Evolutionary conservation across 2,888 invertebrate genomes (phyloP).

Genomic region (Antheraea yamamai): DNA sequence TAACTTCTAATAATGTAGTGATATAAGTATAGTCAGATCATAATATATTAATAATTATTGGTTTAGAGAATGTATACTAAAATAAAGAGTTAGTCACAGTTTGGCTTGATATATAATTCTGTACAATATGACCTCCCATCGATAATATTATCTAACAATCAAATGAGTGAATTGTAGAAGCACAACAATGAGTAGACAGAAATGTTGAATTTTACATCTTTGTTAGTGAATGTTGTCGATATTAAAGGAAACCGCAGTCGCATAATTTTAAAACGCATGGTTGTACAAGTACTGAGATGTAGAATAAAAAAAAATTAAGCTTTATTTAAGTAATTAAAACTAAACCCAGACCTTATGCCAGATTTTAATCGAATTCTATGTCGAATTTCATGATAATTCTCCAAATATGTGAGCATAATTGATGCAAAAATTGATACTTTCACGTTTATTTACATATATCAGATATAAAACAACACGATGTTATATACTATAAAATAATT

Average conservation of each 20-base stretch:
- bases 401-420: too few relatives aligned
- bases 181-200: neutral
- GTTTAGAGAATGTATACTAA: too few relatives aligned
- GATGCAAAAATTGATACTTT: too few relatives aligned
- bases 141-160: neutral
- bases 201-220: neutral
- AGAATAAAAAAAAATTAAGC: too few relatives aligned
- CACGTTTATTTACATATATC: too few relatives aligned
- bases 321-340: neutral
- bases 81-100: too few relatives aligned
- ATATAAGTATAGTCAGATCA: neutral
- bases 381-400: too few relatives aligned
- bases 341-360: too few relatives aligned
- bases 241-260: neutral
- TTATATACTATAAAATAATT: constrained; percentile 1
- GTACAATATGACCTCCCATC: too few relatives aligned
- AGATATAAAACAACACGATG: neutral
- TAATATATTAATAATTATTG: too few relatives aligned
- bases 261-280: neutral
- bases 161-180: neutral
- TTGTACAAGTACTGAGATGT: neutral
- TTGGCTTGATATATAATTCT: too few relatives aligned
- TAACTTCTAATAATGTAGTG: neutral
- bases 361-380: too few relatives aligned
- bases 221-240: neutral